Conservation (phyloP, 35 echinoderm and acorn worm genomes). For the Amphiura filiformis region DNA sequence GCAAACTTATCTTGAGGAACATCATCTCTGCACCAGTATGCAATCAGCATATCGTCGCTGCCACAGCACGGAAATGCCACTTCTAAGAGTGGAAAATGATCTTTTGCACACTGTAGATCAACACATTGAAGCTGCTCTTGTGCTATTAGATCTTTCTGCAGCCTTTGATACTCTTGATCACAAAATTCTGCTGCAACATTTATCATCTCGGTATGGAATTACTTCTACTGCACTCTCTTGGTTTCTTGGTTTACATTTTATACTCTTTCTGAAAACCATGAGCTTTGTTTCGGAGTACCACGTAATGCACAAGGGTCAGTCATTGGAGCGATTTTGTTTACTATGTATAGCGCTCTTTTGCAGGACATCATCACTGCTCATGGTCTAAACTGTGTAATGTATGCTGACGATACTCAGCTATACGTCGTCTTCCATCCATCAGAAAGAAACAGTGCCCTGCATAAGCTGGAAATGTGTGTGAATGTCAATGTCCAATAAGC, state of each 20-base stretch:
- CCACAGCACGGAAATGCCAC: conserved; percentile 40
- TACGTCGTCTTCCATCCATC: too few species aligned
- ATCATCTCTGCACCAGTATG: not conserved
- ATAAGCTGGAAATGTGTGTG: too few species aligned
- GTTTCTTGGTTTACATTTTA: not conserved
- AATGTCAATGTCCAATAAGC: too few species aligned
- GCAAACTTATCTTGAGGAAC: not conserved
- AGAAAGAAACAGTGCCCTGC: too few species aligned
- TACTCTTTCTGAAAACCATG: too few species aligned
- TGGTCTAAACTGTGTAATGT: too few species aligned
- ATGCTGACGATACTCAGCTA: too few species aligned
- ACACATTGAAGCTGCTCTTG: conserved; percentile 6
- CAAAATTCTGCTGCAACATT: not conserved
- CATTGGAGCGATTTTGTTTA: too few species aligned
- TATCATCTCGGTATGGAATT: not conserved
- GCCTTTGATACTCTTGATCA: conserved; percentile 53
- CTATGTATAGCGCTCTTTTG: too few species aligned
- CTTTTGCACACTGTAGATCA: conserved; percentile 8
- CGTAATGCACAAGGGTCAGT: too few species aligned
- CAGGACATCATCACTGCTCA: too few species aligned
- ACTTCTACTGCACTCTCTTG: not conserved
- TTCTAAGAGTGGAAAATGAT: conserved; percentile 30
- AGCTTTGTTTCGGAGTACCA: too few species aligned
- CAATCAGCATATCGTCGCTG: not conserved
- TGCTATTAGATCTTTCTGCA: not conserved